Percentiles rank a stretch among this genome's conserved stretches.
phyloP scores from a whole-genome alignment of 2,888 invertebrate species.

The Podotricha telesiphe region DNA sequence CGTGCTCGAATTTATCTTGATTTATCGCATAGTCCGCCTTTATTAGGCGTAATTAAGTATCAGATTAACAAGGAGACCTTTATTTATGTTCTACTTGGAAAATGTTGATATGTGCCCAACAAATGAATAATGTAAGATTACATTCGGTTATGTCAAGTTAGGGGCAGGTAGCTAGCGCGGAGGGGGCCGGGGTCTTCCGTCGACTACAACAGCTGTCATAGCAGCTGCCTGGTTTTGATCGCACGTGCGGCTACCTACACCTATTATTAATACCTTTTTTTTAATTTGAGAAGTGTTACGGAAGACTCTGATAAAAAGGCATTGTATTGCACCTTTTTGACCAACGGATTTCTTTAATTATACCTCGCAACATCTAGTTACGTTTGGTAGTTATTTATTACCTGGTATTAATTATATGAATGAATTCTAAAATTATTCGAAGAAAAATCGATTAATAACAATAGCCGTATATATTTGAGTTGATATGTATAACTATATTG shows the following conservation, averaged over 20 bases:
- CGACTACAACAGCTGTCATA: slow-evolving; percentile 76
- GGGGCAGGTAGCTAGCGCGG: slow-evolving; percentile 61
- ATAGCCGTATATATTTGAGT: background rate
- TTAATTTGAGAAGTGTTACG: slow-evolving; percentile 62
- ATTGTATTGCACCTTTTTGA: slow-evolving; percentile 46
- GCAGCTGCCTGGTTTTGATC: slow-evolving; percentile 72
- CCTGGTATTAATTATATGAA: background rate
- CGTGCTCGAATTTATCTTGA: slow-evolving; percentile 40
- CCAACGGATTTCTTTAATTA: slow-evolving; percentile 42
- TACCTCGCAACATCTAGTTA: slow-evolving; percentile 11
- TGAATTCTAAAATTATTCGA: background rate
- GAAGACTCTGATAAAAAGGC: slow-evolving; percentile 58
- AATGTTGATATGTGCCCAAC: slow-evolving; percentile 49
- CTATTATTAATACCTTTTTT: slow-evolving; percentile 75
- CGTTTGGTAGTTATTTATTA: background rate
- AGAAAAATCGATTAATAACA: background rate
- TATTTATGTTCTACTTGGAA: slow-evolving; percentile 48
- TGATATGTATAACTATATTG: slow-evolving; percentile 17
- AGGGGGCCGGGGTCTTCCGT: slow-evolving; percentile 61
- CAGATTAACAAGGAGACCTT: slow-evolving; percentile 48
- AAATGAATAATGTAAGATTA: slow-evolving; percentile 48
- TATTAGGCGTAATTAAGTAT: slow-evolving; percentile 48
- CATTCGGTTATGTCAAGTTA: slow-evolving; percentile 59
- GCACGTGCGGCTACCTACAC: slow-evolving; percentile 77
- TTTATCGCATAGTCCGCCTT: slow-evolving; percentile 47